A percentile compares a stretch with the other conserved stretches of the same genome.
Conservation (phyloP, 2,113 vertebrate genomes). For the Ptychochromis oligacanthus region DNA sequence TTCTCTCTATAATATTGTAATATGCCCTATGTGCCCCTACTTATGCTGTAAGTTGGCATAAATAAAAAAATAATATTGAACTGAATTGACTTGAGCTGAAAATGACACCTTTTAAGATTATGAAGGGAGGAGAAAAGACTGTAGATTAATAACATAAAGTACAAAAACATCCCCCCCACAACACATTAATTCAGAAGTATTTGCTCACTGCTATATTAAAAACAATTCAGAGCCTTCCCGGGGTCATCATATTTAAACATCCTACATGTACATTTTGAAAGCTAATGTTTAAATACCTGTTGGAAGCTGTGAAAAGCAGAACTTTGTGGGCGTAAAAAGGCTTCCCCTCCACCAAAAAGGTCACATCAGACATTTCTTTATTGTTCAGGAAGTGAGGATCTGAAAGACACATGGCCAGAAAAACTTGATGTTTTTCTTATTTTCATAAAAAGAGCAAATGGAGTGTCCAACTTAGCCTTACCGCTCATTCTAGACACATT, state of each 20-base stretch:
- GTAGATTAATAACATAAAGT: background rate
- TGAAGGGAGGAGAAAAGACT: background rate
- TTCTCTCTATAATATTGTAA: background rate
- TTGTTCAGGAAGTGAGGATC: constrained; percentile 99
- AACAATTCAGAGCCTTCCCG: background rate
- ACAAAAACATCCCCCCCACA: background rate
- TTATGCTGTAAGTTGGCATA: background rate
- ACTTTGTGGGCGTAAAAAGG: constrained; percentile 98
- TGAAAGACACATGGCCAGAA: constrained; percentile 66
- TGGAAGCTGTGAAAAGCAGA: constrained; percentile 94
- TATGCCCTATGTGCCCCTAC: background rate
- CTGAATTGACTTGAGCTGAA: too few relatives aligned
- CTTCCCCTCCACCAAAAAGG: constrained; percentile 96
- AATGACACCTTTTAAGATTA: background rate
- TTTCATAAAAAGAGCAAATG: background rate
- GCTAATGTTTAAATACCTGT: constrained; percentile 77
- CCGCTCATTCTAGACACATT: background rate
- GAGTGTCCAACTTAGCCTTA: background rate
- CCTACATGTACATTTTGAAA: background rate
- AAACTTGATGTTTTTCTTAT: constrained; percentile 17
- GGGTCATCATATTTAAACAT: background rate
- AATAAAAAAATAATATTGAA: background rate
- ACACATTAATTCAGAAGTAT: background rate
- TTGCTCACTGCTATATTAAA: background rate
- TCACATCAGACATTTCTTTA: constrained; percentile 99